Conservation (phyloP, 53 echinoderm and acorn worm genomes). For the Paracentrotus lividus region DNA sequence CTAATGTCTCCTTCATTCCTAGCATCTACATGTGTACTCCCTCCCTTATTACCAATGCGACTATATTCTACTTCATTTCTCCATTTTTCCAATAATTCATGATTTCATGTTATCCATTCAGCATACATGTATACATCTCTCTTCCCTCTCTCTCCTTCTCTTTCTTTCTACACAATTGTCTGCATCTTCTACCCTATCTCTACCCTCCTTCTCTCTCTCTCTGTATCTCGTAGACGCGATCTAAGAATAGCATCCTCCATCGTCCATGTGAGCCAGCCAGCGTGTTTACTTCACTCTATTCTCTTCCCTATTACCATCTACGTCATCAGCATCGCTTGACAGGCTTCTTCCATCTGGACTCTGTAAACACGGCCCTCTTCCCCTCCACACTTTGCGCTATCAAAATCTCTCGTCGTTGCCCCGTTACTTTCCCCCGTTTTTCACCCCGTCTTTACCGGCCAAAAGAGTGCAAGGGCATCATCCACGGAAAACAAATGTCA, state of each 20-base stretch:
- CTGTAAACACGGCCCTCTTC: conserved; percentile 61
- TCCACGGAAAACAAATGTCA: conserved; percentile 53
- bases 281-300: conserved; percentile 51
- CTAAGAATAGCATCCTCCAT: conserved; percentile 65
- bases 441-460: not conserved
- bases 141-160: not conserved
- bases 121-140: too few relatives aligned
- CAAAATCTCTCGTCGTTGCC: not conserved
- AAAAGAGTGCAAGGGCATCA: conserved; percentile 46
- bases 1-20: not conserved
- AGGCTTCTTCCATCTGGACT: conserved; percentile 62
- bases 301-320: conserved; percentile 71
- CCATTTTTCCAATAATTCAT: too few relatives aligned
- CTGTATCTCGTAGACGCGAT: conserved; percentile 40
- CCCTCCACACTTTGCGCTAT: conserved; percentile 28
- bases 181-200: conserved; percentile 9
- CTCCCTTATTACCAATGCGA: not conserved
- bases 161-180: not conserved
- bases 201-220: conserved; percentile 42
- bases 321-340: conserved; percentile 65
- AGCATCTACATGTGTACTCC: not conserved
- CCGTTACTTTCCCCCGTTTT: not conserved
- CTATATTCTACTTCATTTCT: not conserved
- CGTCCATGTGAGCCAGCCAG: too few relatives aligned
- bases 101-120: too few relatives aligned